Evolutionary conservation across 1,140 invertebrate species (phyloP).

Genomic region (Druon quercuslanigerum): DNA sequence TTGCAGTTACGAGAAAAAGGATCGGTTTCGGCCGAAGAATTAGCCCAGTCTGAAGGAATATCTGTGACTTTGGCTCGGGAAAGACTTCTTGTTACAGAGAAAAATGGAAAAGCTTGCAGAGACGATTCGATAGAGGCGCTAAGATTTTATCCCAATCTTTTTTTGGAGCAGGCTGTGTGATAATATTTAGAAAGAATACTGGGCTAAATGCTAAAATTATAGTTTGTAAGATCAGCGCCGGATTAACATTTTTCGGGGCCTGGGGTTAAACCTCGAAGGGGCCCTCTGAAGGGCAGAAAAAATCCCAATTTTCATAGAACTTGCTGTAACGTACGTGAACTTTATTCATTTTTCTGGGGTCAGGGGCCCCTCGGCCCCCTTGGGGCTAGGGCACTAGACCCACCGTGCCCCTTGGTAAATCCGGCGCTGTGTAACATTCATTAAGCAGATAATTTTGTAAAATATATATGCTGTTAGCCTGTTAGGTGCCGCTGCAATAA

Average conservation of each 20-base stretch:
- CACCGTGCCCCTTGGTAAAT: too few relatives aligned
- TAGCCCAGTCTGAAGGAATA: slow-evolving; percentile 87
- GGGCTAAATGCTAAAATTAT: neutral
- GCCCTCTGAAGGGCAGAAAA: too few relatives aligned
- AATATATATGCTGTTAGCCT: neutral
- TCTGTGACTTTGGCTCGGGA: slow-evolving; percentile 93
- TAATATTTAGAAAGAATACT: slow-evolving; percentile 32
- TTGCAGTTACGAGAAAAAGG: slow-evolving; percentile 84
- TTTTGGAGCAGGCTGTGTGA: slow-evolving; percentile 76
- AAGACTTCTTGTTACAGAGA: slow-evolving; percentile 88
- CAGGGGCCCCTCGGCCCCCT: too few relatives aligned
- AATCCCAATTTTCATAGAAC: too few relatives aligned
- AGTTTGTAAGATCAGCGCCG: too few relatives aligned
- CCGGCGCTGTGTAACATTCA: too few relatives aligned
- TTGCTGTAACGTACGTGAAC: too few relatives aligned
- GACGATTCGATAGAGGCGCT: slow-evolving; percentile 96
- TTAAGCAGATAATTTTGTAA: neutral
- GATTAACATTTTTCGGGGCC: too few relatives aligned
- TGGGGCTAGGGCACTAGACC: too few relatives aligned
- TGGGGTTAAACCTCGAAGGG: too few relatives aligned
- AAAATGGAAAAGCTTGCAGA: slow-evolving; percentile 88
- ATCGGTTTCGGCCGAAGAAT: slow-evolving; percentile 88
- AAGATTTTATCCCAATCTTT: slow-evolving; percentile 93
- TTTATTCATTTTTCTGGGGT: too few relatives aligned
- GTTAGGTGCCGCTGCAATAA: neutral